Evolutionary conservation across 2,113 vertebrate genomes (phyloP).

Genomic region (Neofelis nebulosa): DNA sequence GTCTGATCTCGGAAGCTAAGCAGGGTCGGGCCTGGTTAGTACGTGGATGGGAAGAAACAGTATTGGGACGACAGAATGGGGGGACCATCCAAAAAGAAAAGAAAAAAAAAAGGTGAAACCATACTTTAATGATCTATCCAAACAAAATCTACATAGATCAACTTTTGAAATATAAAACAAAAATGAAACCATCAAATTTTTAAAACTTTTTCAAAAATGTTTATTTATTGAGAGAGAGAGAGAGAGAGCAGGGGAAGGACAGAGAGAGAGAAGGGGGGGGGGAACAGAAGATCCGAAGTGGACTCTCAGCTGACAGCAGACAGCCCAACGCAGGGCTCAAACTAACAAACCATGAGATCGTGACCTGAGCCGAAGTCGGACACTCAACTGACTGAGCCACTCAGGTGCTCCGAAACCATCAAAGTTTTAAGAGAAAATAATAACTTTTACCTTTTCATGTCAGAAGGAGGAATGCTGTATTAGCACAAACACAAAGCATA

Average conservation of each 20-base stretch:
- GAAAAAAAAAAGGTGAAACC: background rate
- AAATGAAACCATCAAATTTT: background rate
- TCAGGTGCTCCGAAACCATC: background rate
- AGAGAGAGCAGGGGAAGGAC: too few species aligned
- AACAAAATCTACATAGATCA: background rate
- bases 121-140: background rate
- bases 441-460: background rate
- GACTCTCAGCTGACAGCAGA: too few species aligned
- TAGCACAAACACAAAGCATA: background rate
- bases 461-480: background rate
- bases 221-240: too few species aligned
- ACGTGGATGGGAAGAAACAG: background rate
- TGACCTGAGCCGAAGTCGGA: too few species aligned
- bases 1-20: too few species aligned
- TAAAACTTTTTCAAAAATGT: background rate
- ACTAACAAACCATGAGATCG: too few species aligned
- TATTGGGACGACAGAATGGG: background rate
- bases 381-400: too few species aligned
- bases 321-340: too few species aligned
- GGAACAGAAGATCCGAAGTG: too few species aligned
- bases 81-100: background rate
- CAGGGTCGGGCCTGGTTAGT: too few species aligned
- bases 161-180: background rate
- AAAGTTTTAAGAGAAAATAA: background rate
- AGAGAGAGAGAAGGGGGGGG: too few species aligned